Evolutionary conservation across 2,797 vertebrate genomes (phyloP), one percentile per base, ranked within the genome.

Genomic region (Iguana delicatissima): DNA sequence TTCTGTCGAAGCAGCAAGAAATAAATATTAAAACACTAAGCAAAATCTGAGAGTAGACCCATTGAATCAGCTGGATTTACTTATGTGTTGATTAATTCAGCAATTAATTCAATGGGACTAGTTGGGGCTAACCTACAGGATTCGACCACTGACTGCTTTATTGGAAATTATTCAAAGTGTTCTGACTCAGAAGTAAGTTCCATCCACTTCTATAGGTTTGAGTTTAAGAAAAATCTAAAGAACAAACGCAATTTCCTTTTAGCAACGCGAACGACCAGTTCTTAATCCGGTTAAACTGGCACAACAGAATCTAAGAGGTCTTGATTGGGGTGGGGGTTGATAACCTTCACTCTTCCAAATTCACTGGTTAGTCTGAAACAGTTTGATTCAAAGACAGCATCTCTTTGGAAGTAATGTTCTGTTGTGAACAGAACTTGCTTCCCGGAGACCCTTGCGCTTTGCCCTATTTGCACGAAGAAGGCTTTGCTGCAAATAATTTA

Each of bases 11-110:
- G 26, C 29, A 89, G 77, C 13, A 46, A 86, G 88, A 88, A 89
- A 92, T 89, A 82, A 67, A 89, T 91, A 86, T 80, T 79, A 72
- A 89, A 88, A 90, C 76, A 90, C 90, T 85, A 38, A 38, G 22
- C 62, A 64, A 22, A 64, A 64, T 22, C 62, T 16, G 18, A 59
- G 59, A 59, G 59, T 18, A 59, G 59, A 20, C 59, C 59, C 59
- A 59, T 59, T 59, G 59, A 20, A 59, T 59, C 20, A 20, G 20
- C 59, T 18, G 18, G 59, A 20, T 59, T 59, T 20, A 22, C 59
- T 20, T 59, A 20, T 18, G 16, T 18, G 59, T 59, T 18, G 59
- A 4, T 18, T 59, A 16, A 18, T 59, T 59, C 16, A 18, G 4
- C 59, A 59, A 22, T 59, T 59, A 20, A 20, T 59, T 59, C 18